These are phyloP conservation scores for Xanthorhoe designata DNA, from an alignment of 2,888 invertebrate genomes.

Conservation along the genomic window DNA sequence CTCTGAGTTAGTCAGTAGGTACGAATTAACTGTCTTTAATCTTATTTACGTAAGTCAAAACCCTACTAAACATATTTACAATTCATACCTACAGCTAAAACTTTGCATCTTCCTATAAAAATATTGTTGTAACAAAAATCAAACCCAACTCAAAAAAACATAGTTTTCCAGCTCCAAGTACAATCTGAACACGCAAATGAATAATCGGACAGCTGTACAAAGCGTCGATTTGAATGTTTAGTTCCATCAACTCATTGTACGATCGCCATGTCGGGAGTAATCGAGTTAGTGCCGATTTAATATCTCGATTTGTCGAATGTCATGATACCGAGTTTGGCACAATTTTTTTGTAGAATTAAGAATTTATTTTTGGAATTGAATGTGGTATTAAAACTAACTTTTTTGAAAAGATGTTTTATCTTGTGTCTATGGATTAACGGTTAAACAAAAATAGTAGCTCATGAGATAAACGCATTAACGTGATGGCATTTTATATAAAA, in stretches of 20 bases:
- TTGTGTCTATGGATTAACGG: too few species aligned
- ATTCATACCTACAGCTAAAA: too few species aligned
- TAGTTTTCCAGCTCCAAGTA: conserved; percentile 25
- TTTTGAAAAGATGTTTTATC: background rate
- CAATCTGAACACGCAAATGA: conserved; percentile 31
- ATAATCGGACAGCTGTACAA: conserved; percentile 54
- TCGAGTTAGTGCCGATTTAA: conserved; percentile 36
- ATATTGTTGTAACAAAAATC: background rate
- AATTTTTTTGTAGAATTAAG: background rate
- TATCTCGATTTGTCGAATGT: conserved; percentile 29
- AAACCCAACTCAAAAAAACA: conserved; percentile 21
- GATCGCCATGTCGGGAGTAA: conserved; percentile 46
- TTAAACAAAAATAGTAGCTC: too few species aligned
- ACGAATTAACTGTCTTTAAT: too few species aligned
- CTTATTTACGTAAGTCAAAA: too few species aligned
- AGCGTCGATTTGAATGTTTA: conserved; percentile 54
- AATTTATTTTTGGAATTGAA: background rate
- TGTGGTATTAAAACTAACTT: background rate
- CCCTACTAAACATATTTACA: too few species aligned
- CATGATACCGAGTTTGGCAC: conserved; percentile 6
- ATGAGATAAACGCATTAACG: too few species aligned
- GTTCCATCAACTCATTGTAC: conserved; percentile 45
- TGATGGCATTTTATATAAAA: too few species aligned
- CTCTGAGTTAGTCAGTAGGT: too few species aligned
- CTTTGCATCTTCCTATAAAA: background rate